Conservation (phyloP, 1,140 invertebrate genomes). For the Nomia melanderi region DNA sequence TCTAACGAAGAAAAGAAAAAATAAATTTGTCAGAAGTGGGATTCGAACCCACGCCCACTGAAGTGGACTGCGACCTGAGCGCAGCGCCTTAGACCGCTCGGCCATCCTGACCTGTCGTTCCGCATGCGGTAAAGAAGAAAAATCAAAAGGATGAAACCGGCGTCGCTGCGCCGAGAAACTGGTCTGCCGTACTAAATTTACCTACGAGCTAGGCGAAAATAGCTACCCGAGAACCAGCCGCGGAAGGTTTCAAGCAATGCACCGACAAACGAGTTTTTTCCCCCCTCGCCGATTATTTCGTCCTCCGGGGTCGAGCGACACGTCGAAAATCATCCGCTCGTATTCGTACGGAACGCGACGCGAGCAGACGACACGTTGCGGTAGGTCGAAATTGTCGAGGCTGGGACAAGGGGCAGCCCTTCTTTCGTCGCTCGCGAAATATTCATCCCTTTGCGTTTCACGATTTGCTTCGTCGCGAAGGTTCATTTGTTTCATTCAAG, state of each 20-base stretch:
- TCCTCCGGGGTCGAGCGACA: not conserved
- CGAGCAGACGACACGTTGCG: too few relatives aligned
- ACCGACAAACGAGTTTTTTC: slow-evolving; percentile 25
- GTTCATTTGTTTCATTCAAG: too few relatives aligned
- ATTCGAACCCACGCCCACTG: slow-evolving; percentile 94
- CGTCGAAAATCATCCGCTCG: not conserved
- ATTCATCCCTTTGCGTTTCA: too few relatives aligned
- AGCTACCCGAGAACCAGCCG: slow-evolving; percentile 28
- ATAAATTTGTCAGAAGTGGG: slow-evolving; percentile 90
- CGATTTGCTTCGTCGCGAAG: too few relatives aligned
- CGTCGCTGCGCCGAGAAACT: slow-evolving; percentile 35
- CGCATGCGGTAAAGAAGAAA: slow-evolving; percentile 11
- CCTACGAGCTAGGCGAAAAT: slow-evolving; percentile 45
- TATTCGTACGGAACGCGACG: too few relatives aligned
- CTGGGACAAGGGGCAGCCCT: too few relatives aligned
- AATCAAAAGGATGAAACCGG: not conserved
- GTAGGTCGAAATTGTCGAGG: too few relatives aligned
- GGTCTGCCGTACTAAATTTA: slow-evolving; percentile 49
- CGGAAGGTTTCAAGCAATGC: slow-evolving; percentile 35
- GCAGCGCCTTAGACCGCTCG: slow-evolving; percentile 96
- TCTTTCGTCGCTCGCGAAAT: too few relatives aligned
- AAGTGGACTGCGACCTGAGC: slow-evolving; percentile 96
- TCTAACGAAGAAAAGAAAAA: slow-evolving; percentile 68
- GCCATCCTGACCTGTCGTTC: slow-evolving; percentile 87
- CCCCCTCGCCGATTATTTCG: slow-evolving; percentile 11